Evolutionary conservation across 1,140 invertebrate species (phyloP).

Genomic region (Vanessa tameamea): DNA sequence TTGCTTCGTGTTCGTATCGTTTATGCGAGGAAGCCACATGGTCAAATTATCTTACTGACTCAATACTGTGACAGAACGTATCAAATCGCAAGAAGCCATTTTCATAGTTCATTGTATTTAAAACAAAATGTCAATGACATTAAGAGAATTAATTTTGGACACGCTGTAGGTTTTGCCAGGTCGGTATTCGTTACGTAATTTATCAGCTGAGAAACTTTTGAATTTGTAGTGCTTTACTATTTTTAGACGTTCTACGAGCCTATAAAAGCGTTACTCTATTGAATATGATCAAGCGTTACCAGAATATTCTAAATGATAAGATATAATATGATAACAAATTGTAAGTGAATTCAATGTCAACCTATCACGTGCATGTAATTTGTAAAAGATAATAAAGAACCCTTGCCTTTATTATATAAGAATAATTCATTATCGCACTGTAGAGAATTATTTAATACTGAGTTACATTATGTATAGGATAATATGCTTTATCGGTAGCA

Average conservation of each 20-base stretch:
- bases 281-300: slow-evolving; percentile 22
- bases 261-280: slow-evolving; percentile 3
- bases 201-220: slow-evolving; percentile 5
- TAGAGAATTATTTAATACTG: neutral
- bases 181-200: slow-evolving; percentile 13
- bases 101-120: neutral
- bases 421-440: neutral
- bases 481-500: too few species aligned
- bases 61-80: neutral
- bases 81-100: neutral
- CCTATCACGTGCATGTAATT: slow-evolving; percentile 37
- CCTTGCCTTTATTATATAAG: slow-evolving; percentile 9
- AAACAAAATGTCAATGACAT: slow-evolving; percentile 9
- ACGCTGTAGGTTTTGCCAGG: slow-evolving; percentile 15
- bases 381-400: slow-evolving; percentile 8
- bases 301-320: slow-evolving; percentile 42
- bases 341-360: slow-evolving; percentile 41
- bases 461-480: neutral
- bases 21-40: slow-evolving; percentile 15
- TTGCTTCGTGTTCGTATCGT: slow-evolving; percentile 1
- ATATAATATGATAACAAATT: slow-evolving; percentile 39
- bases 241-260: slow-evolving; percentile 15
- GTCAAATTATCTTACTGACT: slow-evolving; percentile 1
- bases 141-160: slow-evolving; percentile 6
- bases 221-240: slow-evolving; percentile 4